phyloP scores from a whole-genome alignment of 2,888 invertebrate species.

The Macaria notata region DNA sequence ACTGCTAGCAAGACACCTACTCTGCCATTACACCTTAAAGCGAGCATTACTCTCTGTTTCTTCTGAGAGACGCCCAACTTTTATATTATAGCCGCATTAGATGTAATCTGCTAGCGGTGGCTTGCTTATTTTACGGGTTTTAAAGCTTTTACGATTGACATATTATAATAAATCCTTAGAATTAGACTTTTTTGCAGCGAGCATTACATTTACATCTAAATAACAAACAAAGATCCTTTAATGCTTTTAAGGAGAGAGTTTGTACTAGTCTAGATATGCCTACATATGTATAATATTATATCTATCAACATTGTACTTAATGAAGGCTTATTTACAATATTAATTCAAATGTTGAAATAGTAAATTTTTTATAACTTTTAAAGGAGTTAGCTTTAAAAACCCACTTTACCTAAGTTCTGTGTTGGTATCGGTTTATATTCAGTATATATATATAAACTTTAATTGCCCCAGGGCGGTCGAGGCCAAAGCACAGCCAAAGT shows the following conservation, averaged over 20 bases:
- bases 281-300: too few species aligned
- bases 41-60: slow-evolving; percentile 62
- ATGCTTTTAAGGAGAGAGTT: too few species aligned
- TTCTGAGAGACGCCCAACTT: slow-evolving; percentile 47
- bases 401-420: too few species aligned
- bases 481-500: slow-evolving; percentile 22
- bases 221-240: neutral
- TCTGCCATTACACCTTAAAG: slow-evolving; percentile 54
- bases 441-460: too few species aligned
- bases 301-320: too few species aligned
- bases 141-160: slow-evolving; percentile 16
- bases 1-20: slow-evolving; percentile 14
- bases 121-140: slow-evolving; percentile 21
- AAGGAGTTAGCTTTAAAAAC: too few species aligned
- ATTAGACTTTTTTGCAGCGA: neutral
- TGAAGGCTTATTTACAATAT: too few species aligned
- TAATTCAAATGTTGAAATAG: too few species aligned
- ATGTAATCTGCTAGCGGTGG: slow-evolving; percentile 34
- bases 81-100: slow-evolving; percentile 39
- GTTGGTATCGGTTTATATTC: too few species aligned
- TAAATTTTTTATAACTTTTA: too few species aligned
- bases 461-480: slow-evolving; percentile 14
- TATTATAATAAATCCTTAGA: slow-evolving; percentile 15
- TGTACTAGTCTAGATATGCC: too few species aligned
- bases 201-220: slow-evolving; percentile 19